phyloP scores from a whole-genome alignment of 1,140 invertebrate genomes.

The Pseudomyrmex concolor region DNA sequence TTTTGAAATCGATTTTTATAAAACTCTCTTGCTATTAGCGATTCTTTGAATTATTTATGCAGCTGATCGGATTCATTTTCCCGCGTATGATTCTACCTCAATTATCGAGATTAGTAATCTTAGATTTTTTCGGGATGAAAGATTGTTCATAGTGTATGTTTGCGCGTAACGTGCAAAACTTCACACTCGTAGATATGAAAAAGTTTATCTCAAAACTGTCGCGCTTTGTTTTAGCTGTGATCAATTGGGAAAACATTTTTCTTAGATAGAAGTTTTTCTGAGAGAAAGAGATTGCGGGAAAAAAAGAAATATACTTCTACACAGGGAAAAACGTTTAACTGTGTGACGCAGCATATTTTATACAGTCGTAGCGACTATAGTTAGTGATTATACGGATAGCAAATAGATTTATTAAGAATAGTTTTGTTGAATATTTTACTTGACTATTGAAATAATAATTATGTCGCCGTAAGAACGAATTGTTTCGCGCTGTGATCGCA shows the following conservation, averaged over 20 bases:
- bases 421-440: no score
- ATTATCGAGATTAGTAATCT: conserved; percentile 52
- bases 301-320: not conserved
- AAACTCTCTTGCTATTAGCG: not conserved
- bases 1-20: not conserved
- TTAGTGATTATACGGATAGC: no score
- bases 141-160: conserved; percentile 30
- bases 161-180: conserved; percentile 2
- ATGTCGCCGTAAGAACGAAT: no score
- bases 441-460: no score
- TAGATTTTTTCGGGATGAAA: conserved; percentile 39
- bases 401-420: no score
- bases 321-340: no score
- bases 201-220: conserved; percentile 23
- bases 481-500: no score
- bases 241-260: conserved; percentile 34
- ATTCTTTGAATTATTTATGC: not conserved
- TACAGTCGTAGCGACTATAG: no score
- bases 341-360: no score
- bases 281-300: not conserved
- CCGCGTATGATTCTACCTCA: conserved; percentile 48
- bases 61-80: conserved; percentile 4
- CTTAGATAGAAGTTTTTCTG: conserved; percentile 2
- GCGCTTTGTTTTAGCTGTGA: conserved; percentile 23
- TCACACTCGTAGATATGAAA: conserved; percentile 22